Evolutionary conservation across 2,113 vertebrate genomes (phyloP).

Genomic region (Chloebia gouldiae): DNA sequence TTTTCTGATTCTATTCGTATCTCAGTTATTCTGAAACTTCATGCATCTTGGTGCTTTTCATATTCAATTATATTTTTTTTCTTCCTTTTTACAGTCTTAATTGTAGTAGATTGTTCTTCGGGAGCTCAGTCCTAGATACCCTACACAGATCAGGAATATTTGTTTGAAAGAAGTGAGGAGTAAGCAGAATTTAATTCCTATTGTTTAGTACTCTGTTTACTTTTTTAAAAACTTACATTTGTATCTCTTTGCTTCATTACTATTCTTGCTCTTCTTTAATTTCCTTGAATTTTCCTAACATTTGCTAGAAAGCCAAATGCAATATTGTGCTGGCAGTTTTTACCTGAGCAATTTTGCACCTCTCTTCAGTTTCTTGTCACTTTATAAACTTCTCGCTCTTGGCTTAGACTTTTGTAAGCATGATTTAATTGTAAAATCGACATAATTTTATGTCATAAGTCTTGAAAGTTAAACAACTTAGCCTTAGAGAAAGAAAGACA

Average conservation of each 20-base stretch:
- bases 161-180: background rate
- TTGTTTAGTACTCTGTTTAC: background rate
- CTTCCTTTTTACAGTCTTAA: background rate
- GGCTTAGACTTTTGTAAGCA: background rate
- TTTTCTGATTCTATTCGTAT: background rate
- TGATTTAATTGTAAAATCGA: background rate
- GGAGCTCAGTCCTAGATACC: background rate
- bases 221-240: background rate
- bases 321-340: background rate
- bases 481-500: background rate
- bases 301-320: background rate
- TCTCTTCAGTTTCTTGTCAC: background rate
- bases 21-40: background rate
- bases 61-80: background rate
- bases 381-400: background rate
- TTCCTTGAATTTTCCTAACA: background rate
- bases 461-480: background rate
- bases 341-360: background rate
- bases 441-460: background rate
- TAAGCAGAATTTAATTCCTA: background rate
- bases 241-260: background rate
- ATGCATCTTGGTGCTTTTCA: background rate
- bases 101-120: background rate
- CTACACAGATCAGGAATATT: background rate
- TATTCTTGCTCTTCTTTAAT: background rate